phyloP scores from a whole-genome alignment of 2,113 vertebrate genomes.

The Corvus cornix region DNA sequence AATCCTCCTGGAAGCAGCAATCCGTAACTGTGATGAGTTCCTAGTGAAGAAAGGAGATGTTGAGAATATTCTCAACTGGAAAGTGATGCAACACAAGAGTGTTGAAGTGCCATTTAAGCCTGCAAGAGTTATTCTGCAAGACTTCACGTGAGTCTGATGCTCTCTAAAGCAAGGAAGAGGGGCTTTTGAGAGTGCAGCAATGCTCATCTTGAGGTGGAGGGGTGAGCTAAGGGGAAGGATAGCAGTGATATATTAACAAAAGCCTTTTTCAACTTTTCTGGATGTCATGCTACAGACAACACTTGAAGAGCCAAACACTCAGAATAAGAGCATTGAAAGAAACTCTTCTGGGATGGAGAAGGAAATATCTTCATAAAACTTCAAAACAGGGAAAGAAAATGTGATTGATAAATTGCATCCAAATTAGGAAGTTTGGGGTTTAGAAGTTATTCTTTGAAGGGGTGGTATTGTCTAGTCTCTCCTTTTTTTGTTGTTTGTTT shows the following conservation, averaged over 20 bases:
- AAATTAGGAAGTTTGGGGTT: background rate
- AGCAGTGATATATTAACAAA: background rate
- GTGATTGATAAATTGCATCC: background rate
- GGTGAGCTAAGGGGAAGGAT: background rate
- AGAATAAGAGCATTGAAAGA: background rate
- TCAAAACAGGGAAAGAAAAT: background rate
- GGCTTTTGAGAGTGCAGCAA: background rate
- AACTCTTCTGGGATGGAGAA: background rate
- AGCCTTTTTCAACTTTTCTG: background rate
- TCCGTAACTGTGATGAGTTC: constrained; percentile 94
- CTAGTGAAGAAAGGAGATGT: constrained; percentile 89
- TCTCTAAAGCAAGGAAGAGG: background rate
- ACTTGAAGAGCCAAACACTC: background rate
- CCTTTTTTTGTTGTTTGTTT: background rate
- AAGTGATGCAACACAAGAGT: constrained; percentile 81
- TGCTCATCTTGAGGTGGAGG: background rate
- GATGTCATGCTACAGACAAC: background rate
- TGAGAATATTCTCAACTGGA: constrained; percentile 95
- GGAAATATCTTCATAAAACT: background rate
- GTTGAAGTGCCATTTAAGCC: constrained; percentile 96
- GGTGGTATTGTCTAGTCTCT: background rate
- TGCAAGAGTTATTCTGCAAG: constrained; percentile 94
- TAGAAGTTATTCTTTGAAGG: background rate
- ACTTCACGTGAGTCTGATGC: constrained; percentile 89
- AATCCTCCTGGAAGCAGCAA: constrained; percentile 89